These are phyloP conservation scores for Caenorhabditis elegans DNA, from an alignment of 1,140 invertebrate genomes.

Conservation along the genomic window WBcel235 BX284602.5:8356001-8356500, in stretches of 20 bases:
- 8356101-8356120: neutral
- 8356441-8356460: too few species aligned
- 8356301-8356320: neutral
- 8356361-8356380: too few species aligned
- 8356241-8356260: neutral
- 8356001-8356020: too few species aligned
- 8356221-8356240: neutral
- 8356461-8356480: too few species aligned
- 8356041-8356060: neutral
- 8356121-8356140: neutral
- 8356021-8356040: neutral
- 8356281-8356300: neutral
- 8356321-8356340: neutral
- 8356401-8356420: too few species aligned
- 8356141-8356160: neutral
- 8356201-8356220: neutral
- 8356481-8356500: too few species aligned
- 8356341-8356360: too few species aligned
- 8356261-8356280: neutral
- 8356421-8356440: too few species aligned
- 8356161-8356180: conserved; percentile 9
- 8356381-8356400: too few species aligned
- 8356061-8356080: conserved; percentile 4
- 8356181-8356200: neutral
- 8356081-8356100: too few species aligned